Percentiles rank a stretch among this genome's conserved stretches.
These are phyloP conservation scores for Porites cylindrica DNA, from an alignment of 92 coral and sea anemone genomes.

Conservation along the genomic window DNA sequence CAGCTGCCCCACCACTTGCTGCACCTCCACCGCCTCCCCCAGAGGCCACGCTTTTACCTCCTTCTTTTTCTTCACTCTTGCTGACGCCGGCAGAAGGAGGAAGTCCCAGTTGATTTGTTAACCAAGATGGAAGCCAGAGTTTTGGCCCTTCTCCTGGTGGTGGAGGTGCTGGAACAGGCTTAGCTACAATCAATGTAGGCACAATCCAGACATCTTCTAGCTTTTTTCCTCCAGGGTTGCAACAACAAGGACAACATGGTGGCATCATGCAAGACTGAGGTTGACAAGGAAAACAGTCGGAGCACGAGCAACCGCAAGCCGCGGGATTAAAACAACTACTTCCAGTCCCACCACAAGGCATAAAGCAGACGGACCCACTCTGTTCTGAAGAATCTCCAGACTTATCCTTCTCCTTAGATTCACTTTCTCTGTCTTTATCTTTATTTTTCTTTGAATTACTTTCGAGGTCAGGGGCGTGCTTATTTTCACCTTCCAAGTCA, in stretches of 20 bases:
- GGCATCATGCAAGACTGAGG: conserved; percentile 79
- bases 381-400: conserved; percentile 37
- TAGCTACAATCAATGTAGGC: conserved; percentile 81
- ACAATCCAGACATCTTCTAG: conserved; percentile 86
- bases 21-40: conserved; percentile 53
- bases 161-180: conserved; percentile 60
- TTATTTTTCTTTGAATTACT: not conserved
- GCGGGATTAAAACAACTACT: conserved; percentile 63
- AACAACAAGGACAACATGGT: conserved; percentile 88
- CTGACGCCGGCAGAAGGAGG: conserved; percentile 61
- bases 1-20: conserved; percentile 32
- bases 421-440: conserved; percentile 6
- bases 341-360: conserved; percentile 75
- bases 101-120: conserved; percentile 77
- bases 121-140: conserved; percentile 84
- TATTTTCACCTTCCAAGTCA: conserved; percentile 14
- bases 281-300: conserved; percentile 74
- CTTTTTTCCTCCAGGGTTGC: conserved; percentile 69
- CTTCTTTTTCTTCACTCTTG: conserved; percentile 36
- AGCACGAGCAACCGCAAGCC: conserved; percentile 66
- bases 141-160: conserved; percentile 66
- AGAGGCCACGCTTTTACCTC: conserved; percentile 30
- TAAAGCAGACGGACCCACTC: conserved; percentile 70
- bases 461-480: not conserved
- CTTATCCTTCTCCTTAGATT: not conserved